Conservation (phyloP, 1,140 invertebrate species). For the Formica exsecta region DNA sequence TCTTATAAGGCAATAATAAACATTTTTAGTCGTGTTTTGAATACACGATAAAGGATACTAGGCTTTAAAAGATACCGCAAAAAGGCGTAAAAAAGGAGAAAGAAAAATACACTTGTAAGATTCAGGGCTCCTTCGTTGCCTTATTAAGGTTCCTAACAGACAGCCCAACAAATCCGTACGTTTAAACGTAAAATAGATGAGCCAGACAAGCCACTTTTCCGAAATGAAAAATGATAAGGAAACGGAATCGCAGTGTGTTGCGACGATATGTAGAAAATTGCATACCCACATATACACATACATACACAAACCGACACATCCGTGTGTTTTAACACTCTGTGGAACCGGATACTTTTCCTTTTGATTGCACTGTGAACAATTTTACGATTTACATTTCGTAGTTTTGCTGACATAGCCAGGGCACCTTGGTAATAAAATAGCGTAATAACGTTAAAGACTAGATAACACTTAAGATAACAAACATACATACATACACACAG, state of each 20-base stretch:
- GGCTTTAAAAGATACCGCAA: slow-evolving; percentile 38
- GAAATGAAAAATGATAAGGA: slow-evolving; percentile 35
- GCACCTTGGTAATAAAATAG: slow-evolving; percentile 78
- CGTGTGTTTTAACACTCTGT: slow-evolving; percentile 47
- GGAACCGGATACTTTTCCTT: slow-evolving; percentile 58
- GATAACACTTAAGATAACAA: slow-evolving; percentile 71
- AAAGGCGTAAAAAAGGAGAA: slow-evolving; percentile 45
- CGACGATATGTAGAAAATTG: slow-evolving; percentile 22
- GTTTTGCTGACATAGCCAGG: slow-evolving; percentile 74
- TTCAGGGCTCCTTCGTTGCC: slow-evolving; percentile 81
- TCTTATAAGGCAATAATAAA: slow-evolving; percentile 61
- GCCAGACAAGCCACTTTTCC: slow-evolving; percentile 61
- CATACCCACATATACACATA: neutral
- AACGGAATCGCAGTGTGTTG: slow-evolving; percentile 14
- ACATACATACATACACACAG: slow-evolving; percentile 70
- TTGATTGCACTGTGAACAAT: slow-evolving; percentile 63
- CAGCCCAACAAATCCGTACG: slow-evolving; percentile 59
- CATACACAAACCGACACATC: slow-evolving; percentile 11
- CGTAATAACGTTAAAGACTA: slow-evolving; percentile 75
- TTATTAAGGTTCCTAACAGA: slow-evolving; percentile 82
- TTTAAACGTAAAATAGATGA: slow-evolving; percentile 57
- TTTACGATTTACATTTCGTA: slow-evolving; percentile 67
- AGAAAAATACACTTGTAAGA: slow-evolving; percentile 68
- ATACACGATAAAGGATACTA: slow-evolving; percentile 44
- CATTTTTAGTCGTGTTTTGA: slow-evolving; percentile 45